Evolutionary conservation across 2,113 vertebrate species (phyloP).

Genomic region (Corythornis madagascariensis): DNA sequence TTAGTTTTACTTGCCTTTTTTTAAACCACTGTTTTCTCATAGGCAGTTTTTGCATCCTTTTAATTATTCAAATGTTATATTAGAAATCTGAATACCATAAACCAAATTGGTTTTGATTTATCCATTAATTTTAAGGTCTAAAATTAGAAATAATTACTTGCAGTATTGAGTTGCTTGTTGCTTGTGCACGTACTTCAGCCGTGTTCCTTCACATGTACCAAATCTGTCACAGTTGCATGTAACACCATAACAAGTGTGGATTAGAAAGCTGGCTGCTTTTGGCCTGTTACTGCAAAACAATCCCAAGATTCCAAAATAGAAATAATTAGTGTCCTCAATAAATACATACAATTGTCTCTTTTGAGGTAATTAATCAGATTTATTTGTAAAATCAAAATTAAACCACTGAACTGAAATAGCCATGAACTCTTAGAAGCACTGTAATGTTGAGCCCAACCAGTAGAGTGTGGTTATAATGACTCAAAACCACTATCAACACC

Average conservation of each 20-base stretch:
- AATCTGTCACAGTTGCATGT: neutral
- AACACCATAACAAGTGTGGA: neutral
- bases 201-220: neutral
- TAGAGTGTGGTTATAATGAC: neutral
- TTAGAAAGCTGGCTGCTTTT: neutral
- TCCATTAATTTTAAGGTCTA: neutral
- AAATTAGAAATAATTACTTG: neutral
- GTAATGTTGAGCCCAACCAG: neutral
- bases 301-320: neutral
- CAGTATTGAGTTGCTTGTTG: neutral
- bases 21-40: fast-evolving
- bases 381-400: neutral
- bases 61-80: neutral
- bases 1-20: neutral
- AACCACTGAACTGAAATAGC: neutral
- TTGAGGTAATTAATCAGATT: neutral
- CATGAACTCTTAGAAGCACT: neutral
- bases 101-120: neutral
- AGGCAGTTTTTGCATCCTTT: neutral
- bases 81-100: neutral
- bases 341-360: neutral
- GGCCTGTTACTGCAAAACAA: neutral
- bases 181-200: neutral
- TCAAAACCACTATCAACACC: neutral
- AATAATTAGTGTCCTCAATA: neutral